A percentile compares a stretch with the other conserved stretches of the same genome.
Evolutionary conservation across 2,888 invertebrate genomes (phyloP).

Genomic region (Polyommatus iphigenia): DNA sequence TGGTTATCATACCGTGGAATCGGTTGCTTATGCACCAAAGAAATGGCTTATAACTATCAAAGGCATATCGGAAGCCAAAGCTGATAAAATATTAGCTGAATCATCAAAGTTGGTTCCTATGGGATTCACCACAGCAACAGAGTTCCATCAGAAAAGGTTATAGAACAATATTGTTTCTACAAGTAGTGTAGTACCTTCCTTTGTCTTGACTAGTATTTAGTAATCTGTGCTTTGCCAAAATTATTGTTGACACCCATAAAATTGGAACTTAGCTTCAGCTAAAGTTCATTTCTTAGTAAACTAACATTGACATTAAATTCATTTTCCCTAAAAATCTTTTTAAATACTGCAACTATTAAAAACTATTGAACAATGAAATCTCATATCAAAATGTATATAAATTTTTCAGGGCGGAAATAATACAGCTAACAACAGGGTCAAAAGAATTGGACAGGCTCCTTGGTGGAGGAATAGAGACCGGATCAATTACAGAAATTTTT

Average conservation of each 20-base stretch:
- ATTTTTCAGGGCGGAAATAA: conserved; percentile 88
- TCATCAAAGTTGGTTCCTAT: conserved; percentile 96
- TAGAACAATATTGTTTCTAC: neutral
- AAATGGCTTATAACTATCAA: conserved; percentile 93
- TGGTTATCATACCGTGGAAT: conserved; percentile 96
- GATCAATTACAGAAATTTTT: conserved; percentile 98
- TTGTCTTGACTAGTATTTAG: too few relatives aligned
- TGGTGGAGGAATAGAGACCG: conserved; percentile 98
- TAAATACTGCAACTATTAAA: neutral
- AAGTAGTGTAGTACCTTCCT: neutral
- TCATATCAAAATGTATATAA: neutral
- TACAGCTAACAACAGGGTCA: conserved; percentile 96
- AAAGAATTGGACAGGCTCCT: conserved; percentile 95
- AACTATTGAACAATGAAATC: neutral
- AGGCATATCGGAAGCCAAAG: conserved; percentile 98
- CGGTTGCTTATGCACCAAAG: conserved; percentile 96
- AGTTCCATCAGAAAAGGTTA: conserved; percentile 94
- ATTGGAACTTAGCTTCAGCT: too few relatives aligned
- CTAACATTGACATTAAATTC: too few relatives aligned
- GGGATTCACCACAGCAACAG: conserved; percentile 99
- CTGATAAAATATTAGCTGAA: conserved; percentile 94
- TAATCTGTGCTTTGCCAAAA: too few relatives aligned
- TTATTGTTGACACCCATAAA: too few relatives aligned
- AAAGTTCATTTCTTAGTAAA: neutral
- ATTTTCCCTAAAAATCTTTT: too few relatives aligned